Base-by-base conservation (phyloP, 1,140 invertebrate genomes). In the Linepithema humile region DNA sequence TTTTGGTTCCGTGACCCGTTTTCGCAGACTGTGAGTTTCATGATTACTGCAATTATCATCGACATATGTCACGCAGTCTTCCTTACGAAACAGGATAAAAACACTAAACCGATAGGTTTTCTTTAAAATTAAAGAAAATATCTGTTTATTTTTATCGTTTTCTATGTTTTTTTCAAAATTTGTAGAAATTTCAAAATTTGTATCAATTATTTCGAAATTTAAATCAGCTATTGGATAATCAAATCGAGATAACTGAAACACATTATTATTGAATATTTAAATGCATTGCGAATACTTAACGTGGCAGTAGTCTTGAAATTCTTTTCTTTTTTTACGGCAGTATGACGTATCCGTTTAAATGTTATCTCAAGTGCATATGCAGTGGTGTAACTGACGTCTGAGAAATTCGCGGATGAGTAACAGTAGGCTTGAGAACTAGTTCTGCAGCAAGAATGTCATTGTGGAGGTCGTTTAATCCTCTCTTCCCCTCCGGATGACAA, bases 341-440 rank as follows among this genome's bases (percentile, higher is more conserved):
- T 53, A 53, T 20, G n/a, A 7, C 20, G 4, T 9, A n/a, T 53
- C 20, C 20, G n/a, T 53, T 53, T 53, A 20, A 53, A n/a, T 0
- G 1, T 53, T 9, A 53, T 20, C n/a, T 9, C 2, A 6, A 50
- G n/a, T 17, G 23, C n/a, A n/a, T n/a, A n/a, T n/a, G n/a, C n/a
- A 3, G 17, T 9, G 45, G n/a, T 10, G 50, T 65, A 62, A 17
- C n/a, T n/a, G n/a, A n/a, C n/a, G n/a, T n/a, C n/a, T n/a, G 45
- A 72, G 29, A 53, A 72, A 72, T 72, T 72, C 29, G 10, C 35
- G n/a, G 17, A 75, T 20, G 23, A 75, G 26, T 43, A 62, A 15
- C 17, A 60, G 9, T 3, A 35, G 15, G 4, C 59, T 64, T 50
- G 43, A 62, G 43, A 62, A 62, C 20, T 60, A 55, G 62, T 53